Percentiles rank a stretch among this genome's conserved stretches.
Conservation (phyloP, 2,113 vertebrate species). For the Pteronura brasiliensis region DNA sequence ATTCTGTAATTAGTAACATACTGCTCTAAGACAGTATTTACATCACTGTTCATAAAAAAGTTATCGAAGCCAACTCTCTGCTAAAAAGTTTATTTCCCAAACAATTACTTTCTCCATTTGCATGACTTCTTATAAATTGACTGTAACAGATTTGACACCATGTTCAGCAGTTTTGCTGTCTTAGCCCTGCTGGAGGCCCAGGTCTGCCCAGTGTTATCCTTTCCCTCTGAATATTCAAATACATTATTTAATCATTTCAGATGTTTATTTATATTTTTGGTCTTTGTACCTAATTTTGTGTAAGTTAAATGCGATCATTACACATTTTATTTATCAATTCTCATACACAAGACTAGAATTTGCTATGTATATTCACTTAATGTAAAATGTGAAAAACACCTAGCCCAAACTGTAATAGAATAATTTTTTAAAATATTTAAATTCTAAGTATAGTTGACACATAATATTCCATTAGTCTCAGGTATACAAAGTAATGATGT, state of each 20-base stretch:
- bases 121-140: background rate
- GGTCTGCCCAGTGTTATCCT: background rate
- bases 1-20: background rate
- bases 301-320: background rate
- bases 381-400: background rate
- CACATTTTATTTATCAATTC: background rate
- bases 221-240: background rate
- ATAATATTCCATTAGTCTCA: background rate
- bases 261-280: background rate
- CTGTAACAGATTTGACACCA: background rate
- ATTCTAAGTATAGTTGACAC: background rate
- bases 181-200: background rate
- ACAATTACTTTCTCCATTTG: background rate
- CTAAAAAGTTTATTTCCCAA: background rate
- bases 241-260: background rate
- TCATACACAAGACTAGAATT: background rate
- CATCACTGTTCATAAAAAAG: background rate
- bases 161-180: background rate
- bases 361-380: background rate
- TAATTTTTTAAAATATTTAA: background rate
- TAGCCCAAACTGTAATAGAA: background rate
- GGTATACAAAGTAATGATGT: background rate
- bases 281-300: background rate
- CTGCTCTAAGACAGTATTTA: background rate
- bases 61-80: background rate